Percentiles rank a stretch among this genome's conserved stretches.
phyloP scores from a whole-genome alignment of 2,113 vertebrate species.

The Heteronetta atricapilla region DNA sequence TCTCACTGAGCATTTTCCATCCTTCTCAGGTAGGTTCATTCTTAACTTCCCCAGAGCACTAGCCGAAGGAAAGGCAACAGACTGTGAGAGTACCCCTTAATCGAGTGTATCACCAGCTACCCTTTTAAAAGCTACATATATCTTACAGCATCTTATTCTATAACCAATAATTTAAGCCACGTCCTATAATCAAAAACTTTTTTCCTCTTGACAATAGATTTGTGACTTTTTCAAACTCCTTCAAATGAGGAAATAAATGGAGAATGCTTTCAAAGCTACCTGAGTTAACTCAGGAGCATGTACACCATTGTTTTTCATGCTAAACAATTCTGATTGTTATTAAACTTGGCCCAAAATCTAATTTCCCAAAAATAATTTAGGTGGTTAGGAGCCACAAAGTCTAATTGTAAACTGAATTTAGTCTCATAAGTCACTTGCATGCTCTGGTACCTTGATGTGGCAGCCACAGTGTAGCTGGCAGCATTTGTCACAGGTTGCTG shows the following conservation, averaged over 20 bases:
- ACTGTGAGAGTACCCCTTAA: not conserved
- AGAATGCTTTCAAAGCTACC: not conserved
- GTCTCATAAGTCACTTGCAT: not conserved
- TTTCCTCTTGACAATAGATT: not conserved
- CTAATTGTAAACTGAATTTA: constrained; percentile 11
- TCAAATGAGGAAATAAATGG: not conserved
- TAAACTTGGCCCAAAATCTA: not conserved
- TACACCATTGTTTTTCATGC: not conserved
- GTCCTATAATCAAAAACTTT: not conserved
- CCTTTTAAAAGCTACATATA: not conserved
- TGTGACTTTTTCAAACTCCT: not conserved
- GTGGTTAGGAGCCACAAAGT: not conserved
- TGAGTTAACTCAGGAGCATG: not conserved
- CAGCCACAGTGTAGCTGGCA: not conserved
- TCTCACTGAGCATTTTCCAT: not conserved
- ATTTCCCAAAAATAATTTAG: constrained; percentile 15
- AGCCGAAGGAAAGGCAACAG: not conserved
- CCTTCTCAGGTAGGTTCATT: not conserved
- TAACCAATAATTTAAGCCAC: not conserved
- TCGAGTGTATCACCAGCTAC: not conserved
- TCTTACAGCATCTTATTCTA: not conserved
- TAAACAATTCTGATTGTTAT: not conserved
- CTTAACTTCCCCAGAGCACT: not conserved
- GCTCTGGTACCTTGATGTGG: not conserved
- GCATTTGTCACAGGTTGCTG: not conserved